Conservation (phyloP, 2,888 invertebrate genomes). For the Limnephilus marmoratus region DNA sequence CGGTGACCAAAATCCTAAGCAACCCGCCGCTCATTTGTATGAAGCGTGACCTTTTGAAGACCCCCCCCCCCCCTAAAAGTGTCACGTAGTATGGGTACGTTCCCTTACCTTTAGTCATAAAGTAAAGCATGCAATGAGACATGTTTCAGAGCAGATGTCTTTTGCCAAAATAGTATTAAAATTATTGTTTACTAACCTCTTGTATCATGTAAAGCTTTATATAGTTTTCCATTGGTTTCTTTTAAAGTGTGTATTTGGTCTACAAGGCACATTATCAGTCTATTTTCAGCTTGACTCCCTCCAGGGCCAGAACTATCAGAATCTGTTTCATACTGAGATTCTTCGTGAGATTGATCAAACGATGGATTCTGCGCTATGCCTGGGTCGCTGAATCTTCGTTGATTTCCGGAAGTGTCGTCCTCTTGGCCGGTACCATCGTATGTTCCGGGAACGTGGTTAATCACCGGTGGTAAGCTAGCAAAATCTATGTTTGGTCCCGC, state of each 20-base stretch:
- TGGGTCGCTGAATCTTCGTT: conserved; percentile 83
- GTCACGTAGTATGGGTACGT: too few relatives aligned
- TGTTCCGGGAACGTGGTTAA: conserved; percentile 77
- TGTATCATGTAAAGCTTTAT: conserved; percentile 85
- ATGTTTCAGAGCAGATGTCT: background rate
- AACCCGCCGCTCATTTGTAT: too few relatives aligned
- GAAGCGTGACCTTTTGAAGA: too few relatives aligned
- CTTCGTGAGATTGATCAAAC: conserved; percentile 73
- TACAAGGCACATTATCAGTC: conserved; percentile 80
- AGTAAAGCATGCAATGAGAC: too few relatives aligned
- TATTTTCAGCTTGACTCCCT: conserved; percentile 77
- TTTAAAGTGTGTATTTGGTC: conserved; percentile 86
- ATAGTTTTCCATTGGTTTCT: conserved; percentile 85
- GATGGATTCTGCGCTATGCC: conserved; percentile 76
- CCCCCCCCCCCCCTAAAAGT: too few relatives aligned
- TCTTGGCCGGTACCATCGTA: conserved; percentile 75
- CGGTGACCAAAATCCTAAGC: too few relatives aligned
- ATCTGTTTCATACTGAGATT: conserved; percentile 76
- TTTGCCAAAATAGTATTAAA: background rate
- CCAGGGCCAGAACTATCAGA: conserved; percentile 78
- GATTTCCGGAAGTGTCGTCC: conserved; percentile 76
- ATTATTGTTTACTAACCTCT: conserved; percentile 74
- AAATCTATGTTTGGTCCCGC: conserved; percentile 74
- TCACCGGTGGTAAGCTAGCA: conserved; percentile 85
- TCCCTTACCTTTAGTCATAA: too few relatives aligned